Evolutionary conservation across 2,797 vertebrate species (phyloP), one percentile per base, ranked within the genome.

Genomic region (Chelidonichthys spinosus): DNA sequence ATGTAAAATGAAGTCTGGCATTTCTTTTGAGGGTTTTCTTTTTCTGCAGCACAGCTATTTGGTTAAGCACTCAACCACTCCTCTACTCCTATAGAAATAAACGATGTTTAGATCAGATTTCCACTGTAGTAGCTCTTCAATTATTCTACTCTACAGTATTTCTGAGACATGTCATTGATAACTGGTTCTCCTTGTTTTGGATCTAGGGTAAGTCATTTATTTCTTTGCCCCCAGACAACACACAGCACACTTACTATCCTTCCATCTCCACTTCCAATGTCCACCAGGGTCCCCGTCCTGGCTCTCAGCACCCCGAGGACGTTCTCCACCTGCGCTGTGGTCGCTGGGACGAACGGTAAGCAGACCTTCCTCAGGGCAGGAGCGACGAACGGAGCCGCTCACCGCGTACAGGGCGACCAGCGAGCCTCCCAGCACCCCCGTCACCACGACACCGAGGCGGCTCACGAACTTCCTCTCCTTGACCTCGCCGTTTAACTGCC

Each of bases 221-320:
- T 2, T n/a, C n/a, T 5, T 33, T 13, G 52, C 11, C 52, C 40
- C 0, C 6, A 58, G 32, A 52, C 7, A 37, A 44, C 32, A 33
- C 3, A 60, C 25, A 25, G 25, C 25, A 0, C 39, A 97, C 98
- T 97, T 91, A 99, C 98, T 85, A 99, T 91, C 13, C 98, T 95
- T 9, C 98, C 98, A 61, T 99, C 98, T 2, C 98, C 98, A 0
- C 98, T 99, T 2, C 98, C 98, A 0, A 99, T 92, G 83, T 99
- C 98, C 72, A 96, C 97, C 15, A 99, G 81, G 0, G 90, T 86
- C 35, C 97, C 98, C 0, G 90, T 91, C 60, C 97, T 91, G 50
- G 69, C 35, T 5, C 70, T 88, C 42, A 99, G 42, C 85, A 92
- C 93, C 37, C 49, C 87, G 63, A 99, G 77, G 10, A 99, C 97